phyloP scores from a whole-genome alignment of 2,888 invertebrate genomes.

The Himalopsyche kuldschensis region DNA sequence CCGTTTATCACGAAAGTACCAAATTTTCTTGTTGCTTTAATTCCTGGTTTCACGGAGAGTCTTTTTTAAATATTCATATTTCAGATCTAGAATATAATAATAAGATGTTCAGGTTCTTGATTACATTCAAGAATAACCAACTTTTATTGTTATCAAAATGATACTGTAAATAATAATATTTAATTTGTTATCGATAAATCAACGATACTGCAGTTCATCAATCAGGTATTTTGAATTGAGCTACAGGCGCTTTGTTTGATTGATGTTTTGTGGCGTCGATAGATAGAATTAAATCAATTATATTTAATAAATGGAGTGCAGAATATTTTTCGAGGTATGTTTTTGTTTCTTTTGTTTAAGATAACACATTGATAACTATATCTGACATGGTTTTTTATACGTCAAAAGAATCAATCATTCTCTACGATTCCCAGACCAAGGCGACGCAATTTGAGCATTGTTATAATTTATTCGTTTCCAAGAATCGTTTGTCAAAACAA shows the following conservation, averaged over 20 bases:
- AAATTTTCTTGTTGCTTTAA: too few relatives aligned
- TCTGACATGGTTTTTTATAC: neutral
- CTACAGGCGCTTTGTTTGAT: neutral
- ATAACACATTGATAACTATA: neutral
- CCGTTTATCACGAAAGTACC: too few relatives aligned
- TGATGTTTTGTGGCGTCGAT: neutral
- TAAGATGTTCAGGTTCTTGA: too few relatives aligned
- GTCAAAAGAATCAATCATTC: neutral
- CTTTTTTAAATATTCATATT: too few relatives aligned
- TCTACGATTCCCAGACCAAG: neutral
- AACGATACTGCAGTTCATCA: neutral
- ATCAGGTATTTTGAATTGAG: neutral
- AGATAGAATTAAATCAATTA: neutral
- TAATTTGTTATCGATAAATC: too few relatives aligned
- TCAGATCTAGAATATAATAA: too few relatives aligned
- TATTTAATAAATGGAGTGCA: neutral
- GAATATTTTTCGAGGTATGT: neutral
- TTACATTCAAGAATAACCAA: too few relatives aligned
- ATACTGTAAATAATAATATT: too few relatives aligned
- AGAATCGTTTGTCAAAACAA: too few relatives aligned
- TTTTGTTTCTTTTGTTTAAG: neutral
- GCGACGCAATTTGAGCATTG: neutral
- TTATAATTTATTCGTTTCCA: neutral
- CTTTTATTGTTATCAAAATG: too few relatives aligned
- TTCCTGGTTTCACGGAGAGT: too few relatives aligned